Conservation (phyloP, 2,888 invertebrate genomes). For the Physocephala rufipes region DNA sequence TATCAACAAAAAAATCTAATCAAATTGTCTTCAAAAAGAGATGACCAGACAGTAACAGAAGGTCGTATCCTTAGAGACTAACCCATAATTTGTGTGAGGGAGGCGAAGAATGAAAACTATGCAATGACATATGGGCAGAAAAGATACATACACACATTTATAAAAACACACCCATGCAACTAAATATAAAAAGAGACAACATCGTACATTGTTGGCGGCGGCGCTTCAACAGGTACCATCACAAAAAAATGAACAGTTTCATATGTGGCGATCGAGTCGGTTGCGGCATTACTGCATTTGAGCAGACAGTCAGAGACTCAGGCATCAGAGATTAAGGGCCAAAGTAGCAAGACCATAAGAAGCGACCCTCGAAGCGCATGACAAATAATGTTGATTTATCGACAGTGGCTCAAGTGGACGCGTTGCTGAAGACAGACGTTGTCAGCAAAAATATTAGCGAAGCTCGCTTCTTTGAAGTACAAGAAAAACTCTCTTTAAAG, state of each 20-base stretch:
- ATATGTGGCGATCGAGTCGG: neutral
- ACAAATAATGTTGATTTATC: slow-evolving; percentile 33
- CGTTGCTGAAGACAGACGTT: slow-evolving; percentile 19
- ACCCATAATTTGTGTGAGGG: neutral
- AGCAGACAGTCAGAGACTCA: neutral
- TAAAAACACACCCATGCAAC: neutral
- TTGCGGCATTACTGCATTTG: slow-evolving; percentile 23
- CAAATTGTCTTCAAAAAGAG: slow-evolving; percentile 14
- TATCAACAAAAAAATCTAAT: slow-evolving; percentile 12
- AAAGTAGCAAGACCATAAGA: too few relatives aligned
- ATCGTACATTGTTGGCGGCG: slow-evolving; percentile 9
- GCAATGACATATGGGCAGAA: slow-evolving; percentile 6
- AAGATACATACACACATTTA: slow-evolving; percentile 8
- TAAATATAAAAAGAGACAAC: neutral
- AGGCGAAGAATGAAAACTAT: neutral
- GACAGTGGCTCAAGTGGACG: slow-evolving; percentile 27
- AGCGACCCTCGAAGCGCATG: slow-evolving; percentile 5
- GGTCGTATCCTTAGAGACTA: slow-evolving; percentile 2
- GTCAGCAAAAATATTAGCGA: slow-evolving; percentile 30
- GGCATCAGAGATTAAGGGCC: neutral
- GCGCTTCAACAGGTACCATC: slow-evolving; percentile 32
- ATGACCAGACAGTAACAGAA: slow-evolving; percentile 15
- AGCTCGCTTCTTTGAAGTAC: neutral
- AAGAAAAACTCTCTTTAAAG: neutral
- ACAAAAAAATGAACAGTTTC: neutral